phyloP scores from a whole-genome alignment of 1,140 invertebrate genomes.

The Andrena cerasifolii region DNA sequence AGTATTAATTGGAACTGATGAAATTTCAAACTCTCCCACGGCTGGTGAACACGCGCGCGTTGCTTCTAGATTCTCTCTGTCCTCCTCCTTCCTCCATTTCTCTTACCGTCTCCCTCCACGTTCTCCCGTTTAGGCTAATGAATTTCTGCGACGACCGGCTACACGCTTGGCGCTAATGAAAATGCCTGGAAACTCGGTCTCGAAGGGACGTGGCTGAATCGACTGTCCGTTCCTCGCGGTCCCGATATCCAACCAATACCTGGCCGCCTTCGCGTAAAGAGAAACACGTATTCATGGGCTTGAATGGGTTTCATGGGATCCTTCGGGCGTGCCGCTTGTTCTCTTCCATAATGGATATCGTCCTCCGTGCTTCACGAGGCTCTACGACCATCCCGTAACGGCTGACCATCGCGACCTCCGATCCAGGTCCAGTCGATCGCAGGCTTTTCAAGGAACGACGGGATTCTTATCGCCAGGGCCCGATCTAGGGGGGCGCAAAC shows the following conservation, averaged over 20 bases:
- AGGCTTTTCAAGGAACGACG: not conserved
- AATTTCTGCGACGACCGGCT: slow-evolving; percentile 5
- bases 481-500: too few relatives aligned
- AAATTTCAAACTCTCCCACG: not conserved
- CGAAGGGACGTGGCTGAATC: slow-evolving; percentile 13
- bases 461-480: not conserved
- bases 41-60: not conserved
- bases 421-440: not conserved
- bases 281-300: not conserved
- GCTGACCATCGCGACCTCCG: not conserved
- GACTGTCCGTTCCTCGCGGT: not conserved
- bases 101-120: not conserved
- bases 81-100: not conserved
- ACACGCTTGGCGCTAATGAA: slow-evolving; percentile 9
- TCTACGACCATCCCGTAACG: not conserved
- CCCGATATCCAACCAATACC: not conserved
- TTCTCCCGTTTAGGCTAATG: slow-evolving; percentile 19
- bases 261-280: not conserved
- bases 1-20: slow-evolving; percentile 24
- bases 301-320: slow-evolving; percentile 8
- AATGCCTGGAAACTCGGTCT: slow-evolving; percentile 7
- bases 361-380: too few relatives aligned
- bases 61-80: too few relatives aligned
- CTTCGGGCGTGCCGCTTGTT: not conserved
- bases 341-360: slow-evolving; percentile 1